Evolutionary conservation across 23 tunicate genomes (phyloP), one percentile per base, ranked within the genome.

Genomic region (Ascidia mentula): DNA sequence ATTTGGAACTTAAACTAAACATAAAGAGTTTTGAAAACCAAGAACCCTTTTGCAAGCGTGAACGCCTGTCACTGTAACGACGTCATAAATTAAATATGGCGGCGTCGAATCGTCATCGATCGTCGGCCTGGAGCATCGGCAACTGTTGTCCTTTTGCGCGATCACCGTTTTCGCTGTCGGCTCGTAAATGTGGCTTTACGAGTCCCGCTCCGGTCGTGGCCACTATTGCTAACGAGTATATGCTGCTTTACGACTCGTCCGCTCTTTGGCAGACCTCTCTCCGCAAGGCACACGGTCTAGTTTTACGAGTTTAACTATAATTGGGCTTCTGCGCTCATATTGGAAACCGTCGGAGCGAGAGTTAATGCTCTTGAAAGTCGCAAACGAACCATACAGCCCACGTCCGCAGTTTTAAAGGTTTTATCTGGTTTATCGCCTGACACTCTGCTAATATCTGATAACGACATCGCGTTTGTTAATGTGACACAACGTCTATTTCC

Each of bases 11-110:
- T n/a, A n/a, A n/a, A n/a, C n/a, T n/a, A n/a, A n/a, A n/a, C n/a
- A n/a, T n/a, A n/a, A n/a, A n/a, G n/a, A n/a, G n/a, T n/a, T n/a
- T n/a, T n/a, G n/a, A n/a, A n/a, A n/a, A n/a, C n/a, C n/a, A n/a
- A n/a, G n/a, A n/a, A n/a, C n/a, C n/a, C n/a, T n/a, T n/a, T n/a
- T n/a, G n/a, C n/a, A n/a, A n/a, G n/a, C n/a, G n/a, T n/a, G n/a
- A n/a, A n/a, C n/a, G n/a, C n/a, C n/a, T n/a, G n/a, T n/a, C n/a
- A n/a, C n/a, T n/a, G n/a, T n/a, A n/a, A n/a, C n/a, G 65, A 53
- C 24, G 65, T 53, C 65, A 53, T 53, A 53, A 53, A 53, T 53
- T 53, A 53, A 53, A 53, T 53, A 53, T 53, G 65, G 65, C 65
- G 65, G 65, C 65, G 65, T 28, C 65, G 65, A 53, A 20, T 20